phyloP scores from a whole-genome alignment of 2,797 vertebrate genomes.

The Botia kubotai region DNA sequence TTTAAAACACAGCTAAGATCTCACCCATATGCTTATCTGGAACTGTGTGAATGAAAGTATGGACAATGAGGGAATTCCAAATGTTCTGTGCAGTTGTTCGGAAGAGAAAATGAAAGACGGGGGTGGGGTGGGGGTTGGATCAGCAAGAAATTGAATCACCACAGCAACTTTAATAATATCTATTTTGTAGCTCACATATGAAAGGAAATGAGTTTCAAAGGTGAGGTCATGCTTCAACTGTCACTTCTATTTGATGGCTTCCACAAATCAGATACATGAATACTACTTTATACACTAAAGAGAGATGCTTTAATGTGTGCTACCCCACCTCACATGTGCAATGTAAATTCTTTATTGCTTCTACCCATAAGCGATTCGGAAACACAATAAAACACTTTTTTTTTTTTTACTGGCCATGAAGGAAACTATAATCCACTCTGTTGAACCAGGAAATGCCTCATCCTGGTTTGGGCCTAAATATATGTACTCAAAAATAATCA shows the following conservation, averaged over 20 bases:
- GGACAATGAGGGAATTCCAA: conserved; percentile 76
- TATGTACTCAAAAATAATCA: conserved; percentile 17
- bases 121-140: conserved; percentile 51
- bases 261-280: conserved; percentile 73
- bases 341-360: conserved; percentile 67
- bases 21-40: conserved; percentile 25
- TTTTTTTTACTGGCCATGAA: conserved; percentile 13
- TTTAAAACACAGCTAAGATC: conserved; percentile 4
- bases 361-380: conserved; percentile 64
- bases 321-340: conserved; percentile 54
- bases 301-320: conserved; percentile 63
- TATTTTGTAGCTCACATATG: conserved; percentile 56
- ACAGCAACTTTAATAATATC: conserved; percentile 79
- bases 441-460: conserved; percentile 30
- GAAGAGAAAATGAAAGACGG: conserved; percentile 63
- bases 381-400: conserved; percentile 36
- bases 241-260: conserved; percentile 75
- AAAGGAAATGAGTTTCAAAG: conserved; percentile 80
- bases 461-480: conserved; percentile 16
- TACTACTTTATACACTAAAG: conserved; percentile 67
- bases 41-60: conserved; percentile 64
- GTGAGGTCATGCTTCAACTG: conserved; percentile 70
- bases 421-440: conserved; percentile 57
- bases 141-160: conserved; percentile 75
- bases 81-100: conserved; percentile 74